A percentile compares a stretch with the other conserved stretches of the same genome.
Conservation (phyloP, 2,113 vertebrate genomes). For the Gasterosteus aculeatus region DNA sequence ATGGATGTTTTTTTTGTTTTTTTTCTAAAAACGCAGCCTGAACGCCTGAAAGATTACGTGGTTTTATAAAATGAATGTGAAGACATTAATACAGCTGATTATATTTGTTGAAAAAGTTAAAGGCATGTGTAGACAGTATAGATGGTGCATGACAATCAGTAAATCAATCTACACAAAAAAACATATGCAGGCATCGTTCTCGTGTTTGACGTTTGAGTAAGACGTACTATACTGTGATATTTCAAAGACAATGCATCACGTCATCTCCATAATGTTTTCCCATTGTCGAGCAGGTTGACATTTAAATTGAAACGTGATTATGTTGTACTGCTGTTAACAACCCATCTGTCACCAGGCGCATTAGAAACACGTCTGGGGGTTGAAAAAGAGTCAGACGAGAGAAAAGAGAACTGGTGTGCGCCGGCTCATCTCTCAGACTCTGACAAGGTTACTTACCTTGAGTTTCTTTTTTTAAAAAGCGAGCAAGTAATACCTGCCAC, state of each 20-base stretch:
- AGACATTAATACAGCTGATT: background rate
- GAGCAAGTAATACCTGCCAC: slow-evolving; percentile 43
- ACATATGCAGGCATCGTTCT: background rate
- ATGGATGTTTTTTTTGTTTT: slow-evolving; percentile 38
- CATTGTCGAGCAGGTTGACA: slow-evolving; percentile 63
- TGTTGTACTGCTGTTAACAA: slow-evolving; percentile 69
- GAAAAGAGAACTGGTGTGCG: slow-evolving; percentile 53
- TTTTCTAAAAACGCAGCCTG: slow-evolving; percentile 17
- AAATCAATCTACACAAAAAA: background rate
- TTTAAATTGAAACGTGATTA: slow-evolving; percentile 76
- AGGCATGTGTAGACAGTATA: background rate
- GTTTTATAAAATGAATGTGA: slow-evolving; percentile 8
- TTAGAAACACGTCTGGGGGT: slow-evolving; percentile 52
- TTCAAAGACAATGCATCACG: background rate
- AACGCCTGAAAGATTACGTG: slow-evolving; percentile 8
- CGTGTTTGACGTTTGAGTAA: background rate
- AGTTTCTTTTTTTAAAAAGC: slow-evolving; percentile 48
- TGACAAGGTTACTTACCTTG: slow-evolving; percentile 69
- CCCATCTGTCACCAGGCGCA: slow-evolving; percentile 67
- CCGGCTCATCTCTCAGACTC: slow-evolving; percentile 66
- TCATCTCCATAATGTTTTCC: slow-evolving; percentile 71
- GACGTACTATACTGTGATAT: background rate
- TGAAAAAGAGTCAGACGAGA: slow-evolving; percentile 15
- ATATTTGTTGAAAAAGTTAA: background rate
- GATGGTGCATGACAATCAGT: background rate